A percentile compares a stretch with the other conserved stretches of the same genome.
These are phyloP conservation scores for Erebia ligea DNA, from an alignment of 2,888 invertebrate genomes.

Conservation along the genomic window DNA sequence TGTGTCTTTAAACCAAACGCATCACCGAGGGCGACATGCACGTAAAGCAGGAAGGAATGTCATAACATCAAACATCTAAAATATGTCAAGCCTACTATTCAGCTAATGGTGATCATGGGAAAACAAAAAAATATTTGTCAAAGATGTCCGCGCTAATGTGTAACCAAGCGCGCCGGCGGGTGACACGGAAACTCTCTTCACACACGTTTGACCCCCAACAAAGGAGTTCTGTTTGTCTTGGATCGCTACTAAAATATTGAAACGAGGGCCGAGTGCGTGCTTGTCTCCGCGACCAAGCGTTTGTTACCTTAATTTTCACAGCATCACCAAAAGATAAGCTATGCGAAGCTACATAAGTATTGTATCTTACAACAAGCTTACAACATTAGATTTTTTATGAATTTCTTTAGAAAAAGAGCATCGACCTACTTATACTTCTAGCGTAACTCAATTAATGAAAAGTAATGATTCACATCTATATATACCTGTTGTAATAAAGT, in stretches of 20 bases:
- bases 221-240: conserved; percentile 77
- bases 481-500: too few relatives aligned
- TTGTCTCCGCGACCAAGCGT: conserved; percentile 61
- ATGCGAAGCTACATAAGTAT: conserved; percentile 18
- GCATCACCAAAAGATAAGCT: conserved; percentile 51
- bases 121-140: conserved; percentile 80
- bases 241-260: conserved; percentile 82
- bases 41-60: conserved; percentile 48
- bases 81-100: conserved; percentile 60
- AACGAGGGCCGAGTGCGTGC: conserved; percentile 72
- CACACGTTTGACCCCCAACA: conserved; percentile 80
- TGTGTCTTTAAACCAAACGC: conserved; percentile 14
- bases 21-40: conserved; percentile 11
- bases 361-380: background rate
- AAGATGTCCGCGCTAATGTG: conserved; percentile 71
- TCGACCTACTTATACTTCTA: too few relatives aligned
- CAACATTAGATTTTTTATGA: background rate
- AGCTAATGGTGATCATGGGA: conserved; percentile 72
- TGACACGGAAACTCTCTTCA: conserved; percentile 81
- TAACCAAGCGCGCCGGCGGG: conserved; percentile 68
- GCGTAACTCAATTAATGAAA: too few relatives aligned
- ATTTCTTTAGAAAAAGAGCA: too few relatives aligned
- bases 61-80: conserved; percentile 60
- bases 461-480: too few relatives aligned
- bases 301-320: conserved; percentile 42